Conservation (phyloP, 2,113 vertebrate species). For the Serilophus lunatus region DNA sequence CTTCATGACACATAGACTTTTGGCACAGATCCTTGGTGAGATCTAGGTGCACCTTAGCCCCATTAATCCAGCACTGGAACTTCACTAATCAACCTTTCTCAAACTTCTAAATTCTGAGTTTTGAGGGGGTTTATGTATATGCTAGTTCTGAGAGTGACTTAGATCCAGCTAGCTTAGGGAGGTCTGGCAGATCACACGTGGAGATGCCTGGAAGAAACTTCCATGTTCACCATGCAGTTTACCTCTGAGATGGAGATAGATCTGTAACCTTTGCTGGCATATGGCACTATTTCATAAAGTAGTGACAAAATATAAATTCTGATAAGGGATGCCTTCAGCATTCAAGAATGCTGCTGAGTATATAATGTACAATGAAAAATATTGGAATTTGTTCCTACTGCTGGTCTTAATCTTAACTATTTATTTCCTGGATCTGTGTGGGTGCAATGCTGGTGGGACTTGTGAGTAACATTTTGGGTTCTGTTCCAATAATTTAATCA, state of each 20-base stretch:
- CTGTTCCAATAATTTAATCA: not conserved
- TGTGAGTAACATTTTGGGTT: not conserved
- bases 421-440: not conserved
- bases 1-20: not conserved
- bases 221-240: not conserved
- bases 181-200: not conserved
- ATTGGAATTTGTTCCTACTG: not conserved
- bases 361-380: not conserved
- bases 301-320: not conserved
- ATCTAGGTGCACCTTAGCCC: not conserved
- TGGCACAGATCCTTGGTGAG: not conserved
- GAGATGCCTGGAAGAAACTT: not conserved
- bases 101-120: not conserved
- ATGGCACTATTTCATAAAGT: not conserved
- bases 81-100: not conserved
- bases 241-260: not conserved
- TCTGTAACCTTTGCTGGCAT: not conserved
- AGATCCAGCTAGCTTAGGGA: not conserved
- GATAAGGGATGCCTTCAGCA: not conserved
- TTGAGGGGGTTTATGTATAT: not conserved
- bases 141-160: not conserved
- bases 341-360: not conserved
- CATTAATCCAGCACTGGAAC: not conserved
- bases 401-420: not conserved
- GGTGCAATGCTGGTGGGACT: not conserved